Conservation (phyloP, 2,888 invertebrate species). For the Himalopsyche anomala region DNA sequence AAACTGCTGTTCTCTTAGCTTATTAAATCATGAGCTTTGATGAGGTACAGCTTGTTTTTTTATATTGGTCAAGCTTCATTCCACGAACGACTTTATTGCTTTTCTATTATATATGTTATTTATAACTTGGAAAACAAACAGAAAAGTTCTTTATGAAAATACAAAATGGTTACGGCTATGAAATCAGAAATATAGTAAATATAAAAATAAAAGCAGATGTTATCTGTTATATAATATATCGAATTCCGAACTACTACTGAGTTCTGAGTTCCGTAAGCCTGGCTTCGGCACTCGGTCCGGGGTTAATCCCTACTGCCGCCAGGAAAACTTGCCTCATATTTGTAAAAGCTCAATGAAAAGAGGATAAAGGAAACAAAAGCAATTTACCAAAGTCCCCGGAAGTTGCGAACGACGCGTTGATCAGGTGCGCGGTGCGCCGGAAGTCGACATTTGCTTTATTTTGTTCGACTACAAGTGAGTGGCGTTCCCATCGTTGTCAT, state of each 20-base stretch:
- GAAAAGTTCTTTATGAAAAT: too few species aligned
- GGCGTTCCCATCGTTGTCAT: background rate
- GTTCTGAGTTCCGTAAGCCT: background rate
- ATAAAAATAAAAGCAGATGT: background rate
- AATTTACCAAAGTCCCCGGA: slow-evolving; percentile 58
- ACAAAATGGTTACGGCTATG: too few species aligned
- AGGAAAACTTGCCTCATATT: slow-evolving; percentile 60
- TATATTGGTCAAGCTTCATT: background rate
- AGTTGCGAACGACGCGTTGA: slow-evolving; percentile 42
- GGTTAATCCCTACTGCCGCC: slow-evolving; percentile 52
- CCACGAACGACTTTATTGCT: background rate
- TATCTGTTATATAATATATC: background rate
- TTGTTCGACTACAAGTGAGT: background rate
- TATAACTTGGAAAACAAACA: too few species aligned
- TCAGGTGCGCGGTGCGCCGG: background rate
- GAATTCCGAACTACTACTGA: background rate
- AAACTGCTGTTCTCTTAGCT: background rate
- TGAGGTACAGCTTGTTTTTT: background rate
- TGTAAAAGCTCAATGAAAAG: slow-evolving; percentile 62
- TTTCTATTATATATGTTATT: too few species aligned
- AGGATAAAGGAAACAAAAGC: slow-evolving; percentile 63
- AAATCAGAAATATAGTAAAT: background rate
- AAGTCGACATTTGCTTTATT: slow-evolving; percentile 9
- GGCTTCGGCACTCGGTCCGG: slow-evolving; percentile 47
- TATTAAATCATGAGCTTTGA: background rate